phyloP scores from a whole-genome alignment of 1,140 invertebrate species.

The Caenorhabditis brenneri region DNA sequence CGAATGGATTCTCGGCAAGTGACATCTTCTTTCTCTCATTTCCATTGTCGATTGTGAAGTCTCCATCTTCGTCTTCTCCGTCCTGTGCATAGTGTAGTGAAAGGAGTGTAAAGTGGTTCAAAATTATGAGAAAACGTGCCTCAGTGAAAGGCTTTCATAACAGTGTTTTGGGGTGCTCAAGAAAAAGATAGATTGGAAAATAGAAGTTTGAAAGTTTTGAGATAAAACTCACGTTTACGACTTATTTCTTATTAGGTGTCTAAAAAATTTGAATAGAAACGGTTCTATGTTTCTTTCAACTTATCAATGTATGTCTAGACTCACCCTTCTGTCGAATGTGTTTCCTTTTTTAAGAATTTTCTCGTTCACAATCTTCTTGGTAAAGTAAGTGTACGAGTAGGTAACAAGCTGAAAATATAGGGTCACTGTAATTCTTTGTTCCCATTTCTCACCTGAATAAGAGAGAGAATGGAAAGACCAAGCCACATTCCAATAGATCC shows the following conservation, averaged over 20 bases:
- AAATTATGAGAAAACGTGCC: not conserved
- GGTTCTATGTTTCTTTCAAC: not conserved
- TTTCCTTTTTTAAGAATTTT: constrained; percentile 56
- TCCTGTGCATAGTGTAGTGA: not conserved
- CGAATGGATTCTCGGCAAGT: constrained; percentile 1
- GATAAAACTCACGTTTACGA: not conserved
- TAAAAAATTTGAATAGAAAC: not conserved
- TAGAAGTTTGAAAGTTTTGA: not conserved
- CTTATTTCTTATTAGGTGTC: not conserved
- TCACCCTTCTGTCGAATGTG: constrained; percentile 4
- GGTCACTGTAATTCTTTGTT: not conserved
- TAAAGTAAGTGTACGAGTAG: constrained; percentile 64
- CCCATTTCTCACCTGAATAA: constrained; percentile 61
- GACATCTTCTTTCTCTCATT: constrained; percentile 19
- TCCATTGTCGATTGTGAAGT: constrained; percentile 18
- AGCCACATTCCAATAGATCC: constrained; percentile 62
- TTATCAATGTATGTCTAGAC: not conserved
- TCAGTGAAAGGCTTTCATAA: not conserved
- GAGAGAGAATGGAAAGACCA: constrained; percentile 56
- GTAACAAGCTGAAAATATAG: constrained; percentile 63
- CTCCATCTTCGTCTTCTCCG: not conserved
- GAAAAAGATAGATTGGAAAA: not conserved
- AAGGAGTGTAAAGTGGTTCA: not conserved
- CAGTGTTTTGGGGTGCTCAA: not conserved
- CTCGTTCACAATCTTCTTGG: constrained; percentile 61